These are phyloP conservation scores for Eulimnadia texana DNA, from an alignment of 1,140 invertebrate species.

Conservation along the genomic window DNA sequence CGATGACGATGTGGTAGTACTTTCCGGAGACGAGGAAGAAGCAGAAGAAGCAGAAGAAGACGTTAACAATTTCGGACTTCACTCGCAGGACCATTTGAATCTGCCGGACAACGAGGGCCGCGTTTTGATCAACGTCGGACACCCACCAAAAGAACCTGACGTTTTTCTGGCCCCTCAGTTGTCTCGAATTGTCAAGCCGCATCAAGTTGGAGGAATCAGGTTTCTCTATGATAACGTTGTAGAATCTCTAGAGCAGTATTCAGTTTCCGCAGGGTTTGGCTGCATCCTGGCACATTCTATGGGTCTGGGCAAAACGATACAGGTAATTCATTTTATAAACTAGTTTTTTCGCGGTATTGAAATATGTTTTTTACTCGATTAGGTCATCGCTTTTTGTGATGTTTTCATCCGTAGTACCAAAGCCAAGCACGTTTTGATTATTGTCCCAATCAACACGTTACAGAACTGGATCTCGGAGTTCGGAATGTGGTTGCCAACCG, in stretches of 20 bases:
- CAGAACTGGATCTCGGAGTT: conserved; percentile 98
- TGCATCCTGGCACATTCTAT: conserved; percentile 98
- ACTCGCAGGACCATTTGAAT: conserved; percentile 84
- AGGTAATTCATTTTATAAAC: conserved; percentile 35
- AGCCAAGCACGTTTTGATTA: conserved; percentile 80
- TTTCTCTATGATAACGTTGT: conserved; percentile 95
- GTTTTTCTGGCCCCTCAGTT: conserved; percentile 89
- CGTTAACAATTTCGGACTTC: conserved; percentile 48
- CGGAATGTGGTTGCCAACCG: conserved; percentile 81
- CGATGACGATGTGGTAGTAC: conserved; percentile 56
- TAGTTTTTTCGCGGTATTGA: conserved; percentile 11
- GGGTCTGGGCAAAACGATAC: conserved; percentile 97
- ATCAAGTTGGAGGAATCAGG: conserved; percentile 90
- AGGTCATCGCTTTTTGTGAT: conserved; percentile 84
- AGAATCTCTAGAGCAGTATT: conserved; percentile 73
- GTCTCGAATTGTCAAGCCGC: conserved; percentile 82
- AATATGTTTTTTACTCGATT: conserved; percentile 19
- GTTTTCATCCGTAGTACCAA: conserved; percentile 81
- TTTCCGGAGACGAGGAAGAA: conserved; percentile 37
- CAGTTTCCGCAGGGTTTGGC: conserved; percentile 83
- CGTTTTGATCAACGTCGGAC: conserved; percentile 90
- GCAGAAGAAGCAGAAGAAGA: conserved; percentile 42
- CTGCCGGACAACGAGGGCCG: conserved; percentile 77
- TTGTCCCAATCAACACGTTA: conserved; percentile 97
- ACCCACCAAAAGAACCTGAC: conserved; percentile 79